Percentiles rank a stretch among this genome's conserved stretches.
Evolutionary conservation across 2,797 vertebrate species (phyloP).

Genomic region (Silurus aristotelis): DNA sequence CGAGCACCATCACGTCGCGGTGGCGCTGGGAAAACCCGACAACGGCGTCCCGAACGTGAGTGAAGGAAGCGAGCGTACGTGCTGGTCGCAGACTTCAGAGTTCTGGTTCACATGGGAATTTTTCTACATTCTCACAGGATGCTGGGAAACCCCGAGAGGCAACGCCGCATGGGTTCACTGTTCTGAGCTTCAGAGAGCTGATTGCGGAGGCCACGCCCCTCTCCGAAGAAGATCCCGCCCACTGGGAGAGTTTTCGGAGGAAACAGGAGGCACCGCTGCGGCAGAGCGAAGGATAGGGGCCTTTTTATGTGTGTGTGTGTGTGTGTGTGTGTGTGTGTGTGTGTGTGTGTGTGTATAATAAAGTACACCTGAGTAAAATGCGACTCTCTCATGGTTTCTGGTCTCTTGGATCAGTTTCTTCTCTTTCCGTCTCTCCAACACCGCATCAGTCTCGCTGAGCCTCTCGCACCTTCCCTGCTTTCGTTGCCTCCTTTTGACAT

Average conservation of each 20-base stretch:
- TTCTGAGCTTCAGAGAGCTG: slow-evolving; percentile 86
- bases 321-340: not conserved
- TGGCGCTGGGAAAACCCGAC: slow-evolving; percentile 80
- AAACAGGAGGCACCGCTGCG: slow-evolving; percentile 81
- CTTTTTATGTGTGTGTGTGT: not conserved
- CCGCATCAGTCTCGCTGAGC: not conserved
- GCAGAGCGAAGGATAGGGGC: slow-evolving; percentile 67
- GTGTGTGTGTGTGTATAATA: not conserved
- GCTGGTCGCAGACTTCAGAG: not conserved
- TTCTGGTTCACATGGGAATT: not conserved
- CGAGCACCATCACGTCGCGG: slow-evolving; percentile 86
- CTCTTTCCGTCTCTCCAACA: not conserved
- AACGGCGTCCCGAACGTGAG: slow-evolving; percentile 55
- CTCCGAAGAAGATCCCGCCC: slow-evolving; percentile 80
- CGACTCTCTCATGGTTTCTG: not conserved
- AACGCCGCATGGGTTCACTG: slow-evolving; percentile 71
- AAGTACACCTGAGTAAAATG: not conserved
- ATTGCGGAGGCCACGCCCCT: slow-evolving; percentile 82
- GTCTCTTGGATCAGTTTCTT: not conserved
- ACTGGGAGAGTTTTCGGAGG: slow-evolving; percentile 87
- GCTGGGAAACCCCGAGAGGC: slow-evolving; percentile 52
- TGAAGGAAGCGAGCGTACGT: not conserved
- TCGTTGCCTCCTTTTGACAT: slow-evolving; percentile 13
- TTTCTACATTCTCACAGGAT: slow-evolving; percentile 30
- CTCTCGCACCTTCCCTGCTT: not conserved